Percentiles rank a stretch among this genome's conserved stretches.
These are phyloP conservation scores for Bombus ignitus DNA, from an alignment of 1,140 invertebrate species.

Conservation along the genomic window DNA sequence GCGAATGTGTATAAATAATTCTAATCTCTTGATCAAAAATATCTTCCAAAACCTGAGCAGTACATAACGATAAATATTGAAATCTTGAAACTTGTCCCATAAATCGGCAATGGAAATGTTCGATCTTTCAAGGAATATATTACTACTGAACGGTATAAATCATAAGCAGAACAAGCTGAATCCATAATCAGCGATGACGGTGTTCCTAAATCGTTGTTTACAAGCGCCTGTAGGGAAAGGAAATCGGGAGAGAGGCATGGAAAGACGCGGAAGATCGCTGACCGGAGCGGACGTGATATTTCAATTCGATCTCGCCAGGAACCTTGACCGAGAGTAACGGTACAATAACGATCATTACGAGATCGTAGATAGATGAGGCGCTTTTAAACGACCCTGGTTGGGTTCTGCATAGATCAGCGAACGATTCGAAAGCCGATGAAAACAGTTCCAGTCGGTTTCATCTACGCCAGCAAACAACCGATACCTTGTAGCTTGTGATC, in stretches of 20 bases:
- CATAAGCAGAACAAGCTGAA: neutral
- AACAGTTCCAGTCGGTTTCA: neutral
- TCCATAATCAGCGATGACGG: neutral
- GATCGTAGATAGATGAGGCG: slow-evolving; percentile 59
- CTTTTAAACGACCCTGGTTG: neutral
- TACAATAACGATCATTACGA: slow-evolving; percentile 66
- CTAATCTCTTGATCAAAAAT: no score
- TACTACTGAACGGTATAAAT: neutral
- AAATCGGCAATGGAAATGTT: no score
- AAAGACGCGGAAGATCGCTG: slow-evolving; percentile 33
- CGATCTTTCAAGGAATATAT: neutral
- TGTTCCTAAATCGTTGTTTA: slow-evolving; percentile 50
- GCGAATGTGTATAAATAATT: no score
- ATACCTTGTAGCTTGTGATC: neutral
- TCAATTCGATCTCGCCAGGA: slow-evolving; percentile 67
- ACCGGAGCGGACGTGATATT: slow-evolving; percentile 61
- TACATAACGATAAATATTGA: neutral
- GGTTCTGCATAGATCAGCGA: slow-evolving; percentile 50
- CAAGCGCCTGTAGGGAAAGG: slow-evolving; percentile 17
- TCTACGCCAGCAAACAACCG: neutral
- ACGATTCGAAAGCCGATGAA: neutral
- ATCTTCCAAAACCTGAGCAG: no score
- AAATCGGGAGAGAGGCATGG: neutral
- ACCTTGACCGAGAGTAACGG: slow-evolving; percentile 78
- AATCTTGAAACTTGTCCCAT: neutral